These are phyloP conservation scores for Crypturellus tataupa DNA, from an alignment of 2,797 vertebrate genomes.

Conservation along the genomic window DNA sequence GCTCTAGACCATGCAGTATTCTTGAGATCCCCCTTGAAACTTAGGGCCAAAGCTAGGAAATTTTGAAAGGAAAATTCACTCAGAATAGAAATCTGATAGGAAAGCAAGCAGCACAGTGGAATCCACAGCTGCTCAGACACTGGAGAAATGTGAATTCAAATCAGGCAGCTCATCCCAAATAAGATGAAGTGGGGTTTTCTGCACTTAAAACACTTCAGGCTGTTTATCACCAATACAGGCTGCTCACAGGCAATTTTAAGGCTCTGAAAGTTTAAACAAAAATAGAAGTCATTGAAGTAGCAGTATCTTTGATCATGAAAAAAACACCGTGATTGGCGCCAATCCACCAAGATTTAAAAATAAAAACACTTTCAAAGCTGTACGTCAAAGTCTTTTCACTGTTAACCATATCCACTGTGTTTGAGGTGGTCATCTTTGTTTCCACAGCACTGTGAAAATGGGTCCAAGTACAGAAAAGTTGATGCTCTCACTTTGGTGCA, in stretches of 20 bases:
- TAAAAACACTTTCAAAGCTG: neutral
- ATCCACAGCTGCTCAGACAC: neutral
- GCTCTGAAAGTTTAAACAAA: neutral
- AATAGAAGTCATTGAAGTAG: slow-evolving; percentile 12
- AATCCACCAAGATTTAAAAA: neutral
- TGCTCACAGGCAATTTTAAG: neutral
- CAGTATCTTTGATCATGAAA: slow-evolving; percentile 35
- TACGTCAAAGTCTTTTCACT: neutral
- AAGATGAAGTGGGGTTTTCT: neutral
- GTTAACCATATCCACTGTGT: neutral
- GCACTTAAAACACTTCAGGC: neutral
- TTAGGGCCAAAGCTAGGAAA: neutral
- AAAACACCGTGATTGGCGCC: neutral
- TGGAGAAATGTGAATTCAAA: neutral
- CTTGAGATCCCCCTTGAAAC: neutral
- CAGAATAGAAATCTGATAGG: neutral
- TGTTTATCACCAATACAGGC: slow-evolving; percentile 7
- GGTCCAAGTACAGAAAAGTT: slow-evolving; percentile 4
- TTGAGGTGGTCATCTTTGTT: neutral
- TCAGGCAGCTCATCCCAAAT: neutral
- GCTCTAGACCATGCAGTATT: neutral
- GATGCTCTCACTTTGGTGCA: neutral
- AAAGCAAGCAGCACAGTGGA: neutral
- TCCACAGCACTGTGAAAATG: neutral
- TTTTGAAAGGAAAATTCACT: neutral